Conservation (phyloP, 2,113 vertebrate species). For the Planiliza haematocheilus region DNA sequence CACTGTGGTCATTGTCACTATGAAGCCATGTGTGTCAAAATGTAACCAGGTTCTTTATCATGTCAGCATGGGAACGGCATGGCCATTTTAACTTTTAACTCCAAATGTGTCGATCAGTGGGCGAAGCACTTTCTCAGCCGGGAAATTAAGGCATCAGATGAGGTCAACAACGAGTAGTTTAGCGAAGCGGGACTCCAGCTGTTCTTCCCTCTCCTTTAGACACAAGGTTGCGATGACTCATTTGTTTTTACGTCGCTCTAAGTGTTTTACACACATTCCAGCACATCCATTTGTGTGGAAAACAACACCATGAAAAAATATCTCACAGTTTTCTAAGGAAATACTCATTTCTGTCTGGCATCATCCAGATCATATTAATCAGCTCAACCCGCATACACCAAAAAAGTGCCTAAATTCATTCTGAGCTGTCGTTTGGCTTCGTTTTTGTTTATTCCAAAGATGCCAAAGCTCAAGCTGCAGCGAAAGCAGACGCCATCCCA, state of each 20-base stretch:
- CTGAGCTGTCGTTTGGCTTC: not conserved
- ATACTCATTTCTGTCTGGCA: not conserved
- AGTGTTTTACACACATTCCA: conserved; percentile 27
- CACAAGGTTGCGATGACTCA: conserved; percentile 11
- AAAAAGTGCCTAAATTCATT: not conserved
- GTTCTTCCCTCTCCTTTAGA: conserved; percentile 14
- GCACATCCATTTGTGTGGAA: conserved; percentile 7
- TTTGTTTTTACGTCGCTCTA: conserved; percentile 33
- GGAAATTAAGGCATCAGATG: not conserved
- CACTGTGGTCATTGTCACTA: not conserved
- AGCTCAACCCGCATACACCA: not conserved
- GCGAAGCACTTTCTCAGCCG: not conserved
- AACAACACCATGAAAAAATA: conserved; percentile 5
- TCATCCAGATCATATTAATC: not conserved
- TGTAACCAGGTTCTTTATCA: conserved; percentile 1
- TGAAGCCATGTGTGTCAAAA: not conserved
- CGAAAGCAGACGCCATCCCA: not conserved
- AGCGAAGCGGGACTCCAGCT: conserved; percentile 6
- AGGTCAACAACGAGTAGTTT: not conserved
- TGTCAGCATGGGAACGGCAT: not conserved
- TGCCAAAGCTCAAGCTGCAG: not conserved
- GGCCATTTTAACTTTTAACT: not conserved
- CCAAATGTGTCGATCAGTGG: not conserved
- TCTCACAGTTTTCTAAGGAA: not conserved
- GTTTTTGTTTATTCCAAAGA: conserved; percentile 8